phyloP scores from a whole-genome alignment of 2,797 vertebrate genomes.

The Sardinella longiceps region DNA sequence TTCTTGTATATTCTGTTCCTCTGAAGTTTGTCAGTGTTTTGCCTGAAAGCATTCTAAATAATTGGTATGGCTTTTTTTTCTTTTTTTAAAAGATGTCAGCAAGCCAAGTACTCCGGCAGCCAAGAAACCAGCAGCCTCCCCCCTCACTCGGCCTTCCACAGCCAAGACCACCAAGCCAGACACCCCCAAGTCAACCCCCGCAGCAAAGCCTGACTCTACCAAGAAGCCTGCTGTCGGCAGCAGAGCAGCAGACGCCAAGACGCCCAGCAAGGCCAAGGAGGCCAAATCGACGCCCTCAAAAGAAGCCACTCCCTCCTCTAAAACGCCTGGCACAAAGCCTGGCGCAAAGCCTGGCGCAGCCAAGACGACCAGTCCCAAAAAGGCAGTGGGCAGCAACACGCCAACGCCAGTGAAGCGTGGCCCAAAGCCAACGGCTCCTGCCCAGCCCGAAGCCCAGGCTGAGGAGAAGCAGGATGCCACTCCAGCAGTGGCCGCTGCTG shows the following conservation, averaged over 20 bases:
- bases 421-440: conserved; percentile 60
- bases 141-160: conserved; percentile 64
- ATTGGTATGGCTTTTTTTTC: conserved; percentile 32
- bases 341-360: conserved; percentile 58
- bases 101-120: conserved; percentile 67
- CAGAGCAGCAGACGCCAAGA: conserved; percentile 70
- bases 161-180: conserved; percentile 72
- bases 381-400: conserved; percentile 75
- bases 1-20: not conserved
- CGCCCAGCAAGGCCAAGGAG: conserved; percentile 63
- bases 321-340: conserved; percentile 61
- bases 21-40: not conserved
- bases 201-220: conserved; percentile 63
- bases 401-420: conserved; percentile 76
- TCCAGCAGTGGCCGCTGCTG: conserved; percentile 52
- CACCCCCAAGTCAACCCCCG: conserved; percentile 63
- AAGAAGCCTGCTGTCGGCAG: conserved; percentile 64
- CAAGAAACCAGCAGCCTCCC: conserved; percentile 71
- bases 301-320: conserved; percentile 56
- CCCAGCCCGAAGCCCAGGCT: conserved; percentile 52
- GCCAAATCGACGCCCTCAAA: conserved; percentile 65
- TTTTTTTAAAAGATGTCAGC: conserved; percentile 77
- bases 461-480: conserved; percentile 48
- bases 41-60: conserved; percentile 2
- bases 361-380: conserved; percentile 74